Conservation (phyloP, 2,888 invertebrate species). For the Plemyria rubiginata region DNA sequence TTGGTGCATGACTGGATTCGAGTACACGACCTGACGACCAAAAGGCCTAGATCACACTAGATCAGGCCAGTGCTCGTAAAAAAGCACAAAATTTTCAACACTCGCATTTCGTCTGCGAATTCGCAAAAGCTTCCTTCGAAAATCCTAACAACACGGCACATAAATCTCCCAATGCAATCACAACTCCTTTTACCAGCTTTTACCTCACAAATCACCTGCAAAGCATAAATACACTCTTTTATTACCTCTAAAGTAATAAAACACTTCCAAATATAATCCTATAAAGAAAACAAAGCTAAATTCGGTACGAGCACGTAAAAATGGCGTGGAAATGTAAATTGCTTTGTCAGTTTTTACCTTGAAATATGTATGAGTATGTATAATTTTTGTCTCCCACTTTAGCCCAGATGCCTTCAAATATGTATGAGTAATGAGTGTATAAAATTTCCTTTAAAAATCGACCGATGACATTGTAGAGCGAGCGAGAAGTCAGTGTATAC, state of each 20-base stretch:
- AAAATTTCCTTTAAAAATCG: too few relatives aligned
- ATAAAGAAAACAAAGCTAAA: conserved; percentile 41
- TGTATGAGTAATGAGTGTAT: too few relatives aligned
- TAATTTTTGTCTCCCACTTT: neutral
- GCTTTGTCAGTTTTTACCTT: neutral
- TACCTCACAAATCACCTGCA: conserved; percentile 35
- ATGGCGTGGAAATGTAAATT: conserved; percentile 33
- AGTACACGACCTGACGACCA: too few relatives aligned
- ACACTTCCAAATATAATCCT: conserved; percentile 38
- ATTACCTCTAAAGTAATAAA: conserved; percentile 36
- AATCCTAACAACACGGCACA: conserved; percentile 29
- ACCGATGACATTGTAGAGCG: too few relatives aligned
- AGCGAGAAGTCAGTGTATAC: too few relatives aligned
- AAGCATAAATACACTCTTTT: conserved; percentile 33
- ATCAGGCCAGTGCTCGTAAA: neutral
- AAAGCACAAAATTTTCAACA: neutral
- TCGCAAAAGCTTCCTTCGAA: conserved; percentile 17
- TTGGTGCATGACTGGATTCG: too few relatives aligned
- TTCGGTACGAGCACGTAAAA: conserved; percentile 37
- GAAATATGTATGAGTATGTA: neutral
- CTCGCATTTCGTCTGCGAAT: neutral
- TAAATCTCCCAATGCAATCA: conserved; percentile 36
- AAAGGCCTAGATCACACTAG: too few relatives aligned
- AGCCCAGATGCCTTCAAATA: too few relatives aligned
- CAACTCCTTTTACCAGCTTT: conserved; percentile 25